A percentile compares a stretch with the other conserved stretches of the same genome.
Conservation (phyloP, 2,888 invertebrate genomes). For the Tanypteryx hageni region DNA sequence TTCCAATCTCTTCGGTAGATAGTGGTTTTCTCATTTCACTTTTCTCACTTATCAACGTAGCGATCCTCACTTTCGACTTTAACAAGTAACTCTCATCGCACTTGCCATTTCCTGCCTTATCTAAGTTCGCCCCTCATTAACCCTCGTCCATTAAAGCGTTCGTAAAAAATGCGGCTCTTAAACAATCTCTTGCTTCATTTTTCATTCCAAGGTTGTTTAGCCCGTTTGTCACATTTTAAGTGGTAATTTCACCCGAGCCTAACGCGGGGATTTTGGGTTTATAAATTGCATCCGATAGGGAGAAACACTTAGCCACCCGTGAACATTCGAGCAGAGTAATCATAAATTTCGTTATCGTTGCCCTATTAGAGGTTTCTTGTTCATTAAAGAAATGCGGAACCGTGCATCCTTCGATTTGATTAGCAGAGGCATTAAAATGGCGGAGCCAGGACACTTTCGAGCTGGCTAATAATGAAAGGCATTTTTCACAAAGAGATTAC, state of each 20-base stretch:
- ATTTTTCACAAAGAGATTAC: too few relatives aligned
- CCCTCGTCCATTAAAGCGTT: slow-evolving; percentile 28
- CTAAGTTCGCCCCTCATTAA: not conserved
- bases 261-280: not conserved
- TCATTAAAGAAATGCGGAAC: too few relatives aligned
- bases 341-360: too few relatives aligned
- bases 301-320: too few relatives aligned
- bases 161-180: not conserved
- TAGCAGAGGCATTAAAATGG: too few relatives aligned
- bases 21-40: slow-evolving; percentile 8
- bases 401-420: too few relatives aligned
- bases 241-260: not conserved
- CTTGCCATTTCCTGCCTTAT: slow-evolving; percentile 36
- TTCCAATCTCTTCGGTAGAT: slow-evolving; percentile 10
- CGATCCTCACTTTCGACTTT: slow-evolving; percentile 5
- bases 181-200: slow-evolving; percentile 13
- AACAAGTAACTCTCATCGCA: slow-evolving; percentile 30
- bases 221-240: slow-evolving; percentile 24
- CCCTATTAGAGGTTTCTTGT: too few relatives aligned
- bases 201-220: not conserved
- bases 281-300: too few relatives aligned
- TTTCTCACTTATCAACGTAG: not conserved
- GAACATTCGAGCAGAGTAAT: too few relatives aligned
- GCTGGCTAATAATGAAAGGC: too few relatives aligned
- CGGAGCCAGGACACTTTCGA: too few relatives aligned